phyloP scores from a whole-genome alignment of 2,888 invertebrate genomes.

The Neocrepidodera transversa region DNA sequence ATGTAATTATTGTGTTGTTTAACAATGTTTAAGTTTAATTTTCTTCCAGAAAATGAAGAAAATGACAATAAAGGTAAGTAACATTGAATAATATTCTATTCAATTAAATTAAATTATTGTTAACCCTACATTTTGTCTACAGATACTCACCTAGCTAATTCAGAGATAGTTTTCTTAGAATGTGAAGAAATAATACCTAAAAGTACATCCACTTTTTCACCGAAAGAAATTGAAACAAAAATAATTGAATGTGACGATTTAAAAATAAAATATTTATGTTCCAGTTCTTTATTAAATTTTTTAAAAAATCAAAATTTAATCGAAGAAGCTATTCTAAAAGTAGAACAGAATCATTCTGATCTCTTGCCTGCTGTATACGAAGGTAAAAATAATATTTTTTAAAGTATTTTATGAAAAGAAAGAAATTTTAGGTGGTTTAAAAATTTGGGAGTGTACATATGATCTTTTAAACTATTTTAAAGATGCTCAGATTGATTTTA shows the following conservation, averaged over 20 bases:
- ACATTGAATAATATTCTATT: neutral
- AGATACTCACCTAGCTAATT: neutral
- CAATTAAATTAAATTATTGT: no score
- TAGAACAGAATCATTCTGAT: slow-evolving; percentile 75
- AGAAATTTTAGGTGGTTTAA: slow-evolving; percentile 78
- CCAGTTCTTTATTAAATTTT: slow-evolving; percentile 56
- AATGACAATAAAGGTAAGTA: slow-evolving; percentile 26
- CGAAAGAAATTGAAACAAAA: slow-evolving; percentile 18
- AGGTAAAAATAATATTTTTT: no score
- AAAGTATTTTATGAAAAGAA: no score
- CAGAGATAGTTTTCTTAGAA: neutral
- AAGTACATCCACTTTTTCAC: neutral
- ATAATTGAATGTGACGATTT: slow-evolving; percentile 37
- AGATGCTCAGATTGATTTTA: slow-evolving; percentile 57
- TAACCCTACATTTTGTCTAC: neutral
- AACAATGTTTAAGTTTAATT: slow-evolving; percentile 48
- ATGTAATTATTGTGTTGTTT: no score
- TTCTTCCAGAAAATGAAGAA: slow-evolving; percentile 34
- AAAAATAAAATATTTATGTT: slow-evolving; percentile 62
- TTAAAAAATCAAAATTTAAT: slow-evolving; percentile 51
- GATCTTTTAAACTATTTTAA: slow-evolving; percentile 77
- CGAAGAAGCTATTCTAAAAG: slow-evolving; percentile 59
- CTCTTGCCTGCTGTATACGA: slow-evolving; percentile 80
- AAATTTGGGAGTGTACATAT: slow-evolving; percentile 94
- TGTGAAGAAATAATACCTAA: neutral